phyloP scores from a whole-genome alignment of 2,113 vertebrate genomes.

The Ailuropoda melanoleuca region DNA sequence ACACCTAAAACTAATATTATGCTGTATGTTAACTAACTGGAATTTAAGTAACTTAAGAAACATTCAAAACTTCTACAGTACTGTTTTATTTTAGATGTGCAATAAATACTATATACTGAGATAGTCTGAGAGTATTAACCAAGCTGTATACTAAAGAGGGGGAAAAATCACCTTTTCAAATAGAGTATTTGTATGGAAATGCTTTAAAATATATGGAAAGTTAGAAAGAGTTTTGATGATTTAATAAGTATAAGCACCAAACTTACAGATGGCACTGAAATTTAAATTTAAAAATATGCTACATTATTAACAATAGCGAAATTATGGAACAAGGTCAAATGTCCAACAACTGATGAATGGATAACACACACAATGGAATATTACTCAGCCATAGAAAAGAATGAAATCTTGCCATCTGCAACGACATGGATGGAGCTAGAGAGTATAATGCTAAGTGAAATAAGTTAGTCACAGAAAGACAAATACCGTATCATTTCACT shows the following conservation, averaged over 20 bases:
- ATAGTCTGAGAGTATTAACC: not conserved
- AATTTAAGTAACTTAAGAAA: not conserved
- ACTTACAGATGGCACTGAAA: not conserved
- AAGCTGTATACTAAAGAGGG: not conserved
- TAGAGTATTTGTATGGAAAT: not conserved
- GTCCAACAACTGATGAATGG: not conserved
- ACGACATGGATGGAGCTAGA: not conserved
- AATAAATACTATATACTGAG: not conserved
- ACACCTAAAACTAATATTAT: not conserved
- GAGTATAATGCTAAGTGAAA: not conserved
- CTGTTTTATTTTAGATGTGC: not conserved
- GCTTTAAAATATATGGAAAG: constrained; percentile 5
- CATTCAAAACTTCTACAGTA: not conserved
- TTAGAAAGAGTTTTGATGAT: not conserved
- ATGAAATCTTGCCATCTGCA: not conserved
- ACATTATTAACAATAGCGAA: not conserved
- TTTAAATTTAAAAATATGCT: constrained; percentile 37
- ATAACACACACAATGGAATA: not conserved
- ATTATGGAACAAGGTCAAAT: not conserved
- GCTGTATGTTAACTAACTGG: not conserved
- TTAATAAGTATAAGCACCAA: constrained; percentile 6
- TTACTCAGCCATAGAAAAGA: not conserved
- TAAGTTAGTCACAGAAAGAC: not conserved
- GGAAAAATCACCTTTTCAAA: not conserved
- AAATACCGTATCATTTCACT: not conserved